These are phyloP conservation scores for Haplochromis burtoni DNA, from an alignment of 2,113 vertebrate genomes.

Conservation along the genomic window DNA sequence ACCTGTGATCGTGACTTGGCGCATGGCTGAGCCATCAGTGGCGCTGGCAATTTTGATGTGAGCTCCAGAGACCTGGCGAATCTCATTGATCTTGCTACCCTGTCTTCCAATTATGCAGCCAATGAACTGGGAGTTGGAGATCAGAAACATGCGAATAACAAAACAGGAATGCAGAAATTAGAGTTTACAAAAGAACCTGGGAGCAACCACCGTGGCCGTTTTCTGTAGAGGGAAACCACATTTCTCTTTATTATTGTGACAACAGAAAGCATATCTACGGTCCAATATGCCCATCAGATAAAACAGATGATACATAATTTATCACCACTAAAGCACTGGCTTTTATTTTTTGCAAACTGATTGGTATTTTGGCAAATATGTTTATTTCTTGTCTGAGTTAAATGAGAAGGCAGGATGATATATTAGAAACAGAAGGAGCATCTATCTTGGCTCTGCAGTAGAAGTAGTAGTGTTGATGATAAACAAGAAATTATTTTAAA, in stretches of 20 bases:
- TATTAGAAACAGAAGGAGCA: not conserved
- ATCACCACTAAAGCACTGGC: not conserved
- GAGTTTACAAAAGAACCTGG: not conserved
- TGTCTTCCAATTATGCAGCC: constrained; percentile 96
- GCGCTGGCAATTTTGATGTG: constrained; percentile 95
- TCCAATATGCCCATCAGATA: not conserved
- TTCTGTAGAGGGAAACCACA: not conserved
- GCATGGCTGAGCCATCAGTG: constrained; percentile 86
- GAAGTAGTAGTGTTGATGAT: not conserved
- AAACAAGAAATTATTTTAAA: rapidly evolving
- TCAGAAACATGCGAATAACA: constrained; percentile 31
- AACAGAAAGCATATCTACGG: not conserved
- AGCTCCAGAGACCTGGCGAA: constrained; percentile 92
- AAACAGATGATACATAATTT: not conserved
- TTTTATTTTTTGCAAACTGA: not conserved
- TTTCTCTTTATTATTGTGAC: not conserved
- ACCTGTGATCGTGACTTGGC: constrained; percentile 91
- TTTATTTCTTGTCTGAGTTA: not conserved
- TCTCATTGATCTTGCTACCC: constrained; percentile 97
- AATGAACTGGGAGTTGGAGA: constrained; percentile 78
- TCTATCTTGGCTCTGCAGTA: not conserved
- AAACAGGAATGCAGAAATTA: constrained; percentile 3
- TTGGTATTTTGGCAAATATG: not conserved
- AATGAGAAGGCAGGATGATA: not conserved
- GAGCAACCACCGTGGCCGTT: not conserved